A percentile compares a stretch with the other conserved stretches of the same genome.
Conservation (phyloP, 1,140 invertebrate species). For the Lineus longissimus region DNA sequence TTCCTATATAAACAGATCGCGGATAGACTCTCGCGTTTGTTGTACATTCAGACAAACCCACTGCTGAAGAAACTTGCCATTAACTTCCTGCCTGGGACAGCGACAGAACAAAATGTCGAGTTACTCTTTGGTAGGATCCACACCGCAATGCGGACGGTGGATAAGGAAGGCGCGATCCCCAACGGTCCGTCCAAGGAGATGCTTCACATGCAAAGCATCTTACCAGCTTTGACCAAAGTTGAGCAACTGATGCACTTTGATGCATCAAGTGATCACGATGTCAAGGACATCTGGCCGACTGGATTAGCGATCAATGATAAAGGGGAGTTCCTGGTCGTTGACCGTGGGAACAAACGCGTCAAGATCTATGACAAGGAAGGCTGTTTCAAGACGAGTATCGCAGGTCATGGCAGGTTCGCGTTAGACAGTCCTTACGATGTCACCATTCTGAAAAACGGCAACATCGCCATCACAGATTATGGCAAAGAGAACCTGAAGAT, state of each 20-base stretch:
- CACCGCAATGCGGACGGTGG: conserved; percentile 10
- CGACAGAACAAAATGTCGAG: conserved; percentile 28
- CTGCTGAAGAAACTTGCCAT: conserved; percentile 28
- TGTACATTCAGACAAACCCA: conserved; percentile 30
- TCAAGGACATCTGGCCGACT: conserved; percentile 43
- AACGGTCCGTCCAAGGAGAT: background rate
- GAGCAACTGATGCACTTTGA: conserved; percentile 26
- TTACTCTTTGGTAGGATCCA: conserved; percentile 34
- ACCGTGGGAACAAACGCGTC: conserved; percentile 44
- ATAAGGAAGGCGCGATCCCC: conserved; percentile 17
- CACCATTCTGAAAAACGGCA: conserved; percentile 33
- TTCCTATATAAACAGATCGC: conserved; percentile 27
- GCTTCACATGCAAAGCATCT: conserved; percentile 20
- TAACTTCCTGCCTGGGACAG: conserved; percentile 26
- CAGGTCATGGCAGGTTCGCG: conserved; percentile 27
- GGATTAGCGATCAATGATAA: conserved; percentile 29
- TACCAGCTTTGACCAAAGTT: conserved; percentile 29
- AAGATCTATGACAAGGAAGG: conserved; percentile 36
- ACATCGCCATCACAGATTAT: conserved; percentile 45
- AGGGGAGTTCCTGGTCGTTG: conserved; percentile 34
- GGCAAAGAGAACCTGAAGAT: conserved; percentile 41
- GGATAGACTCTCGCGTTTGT: conserved; percentile 31
- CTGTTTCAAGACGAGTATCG: conserved; percentile 25
- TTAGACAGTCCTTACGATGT: conserved; percentile 41
- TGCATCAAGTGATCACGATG: conserved; percentile 22